Evolutionary conservation across 92 coral and sea anemone genomes (phyloP).

Genomic region (Galaxea fascicularis): DNA sequence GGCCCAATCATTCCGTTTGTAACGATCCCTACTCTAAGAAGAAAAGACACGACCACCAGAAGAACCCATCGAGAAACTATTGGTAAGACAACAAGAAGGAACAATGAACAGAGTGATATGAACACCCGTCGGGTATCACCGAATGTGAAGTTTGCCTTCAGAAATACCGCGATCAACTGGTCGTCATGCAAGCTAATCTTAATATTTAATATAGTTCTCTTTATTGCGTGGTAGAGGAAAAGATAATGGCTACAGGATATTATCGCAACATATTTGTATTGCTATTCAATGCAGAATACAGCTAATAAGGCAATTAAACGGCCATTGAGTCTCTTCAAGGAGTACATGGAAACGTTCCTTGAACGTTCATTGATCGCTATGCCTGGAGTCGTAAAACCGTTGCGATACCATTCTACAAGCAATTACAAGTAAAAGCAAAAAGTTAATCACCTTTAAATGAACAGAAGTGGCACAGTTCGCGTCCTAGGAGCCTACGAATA

Average conservation of each 20-base stretch:
- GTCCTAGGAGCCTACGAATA: too few relatives aligned
- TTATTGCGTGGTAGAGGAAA: not conserved
- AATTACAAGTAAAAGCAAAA: too few relatives aligned
- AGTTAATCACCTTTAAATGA: too few relatives aligned
- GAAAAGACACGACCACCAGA: conserved; percentile 64
- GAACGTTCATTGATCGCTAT: not conserved
- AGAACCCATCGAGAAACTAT: conserved; percentile 20
- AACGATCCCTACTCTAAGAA: conserved; percentile 68
- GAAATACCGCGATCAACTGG: conserved; percentile 18
- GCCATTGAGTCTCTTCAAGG: not conserved
- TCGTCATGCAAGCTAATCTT: conserved; percentile 1
- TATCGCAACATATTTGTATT: not conserved
- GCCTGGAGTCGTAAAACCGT: not conserved
- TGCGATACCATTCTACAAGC: not conserved
- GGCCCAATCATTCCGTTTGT: conserved; percentile 25
- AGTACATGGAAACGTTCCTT: not conserved
- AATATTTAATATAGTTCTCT: not conserved
- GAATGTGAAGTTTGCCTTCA: not conserved
- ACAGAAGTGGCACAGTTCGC: too few relatives aligned
- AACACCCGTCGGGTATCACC: not conserved
- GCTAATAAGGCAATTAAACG: not conserved
- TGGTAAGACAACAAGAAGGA: conserved; percentile 19
- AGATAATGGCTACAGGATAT: not conserved
- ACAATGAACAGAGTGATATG: not conserved
- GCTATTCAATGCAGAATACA: not conserved